phyloP scores from a whole-genome alignment of 2,888 invertebrate species.

The Escarpia spicata region DNA sequence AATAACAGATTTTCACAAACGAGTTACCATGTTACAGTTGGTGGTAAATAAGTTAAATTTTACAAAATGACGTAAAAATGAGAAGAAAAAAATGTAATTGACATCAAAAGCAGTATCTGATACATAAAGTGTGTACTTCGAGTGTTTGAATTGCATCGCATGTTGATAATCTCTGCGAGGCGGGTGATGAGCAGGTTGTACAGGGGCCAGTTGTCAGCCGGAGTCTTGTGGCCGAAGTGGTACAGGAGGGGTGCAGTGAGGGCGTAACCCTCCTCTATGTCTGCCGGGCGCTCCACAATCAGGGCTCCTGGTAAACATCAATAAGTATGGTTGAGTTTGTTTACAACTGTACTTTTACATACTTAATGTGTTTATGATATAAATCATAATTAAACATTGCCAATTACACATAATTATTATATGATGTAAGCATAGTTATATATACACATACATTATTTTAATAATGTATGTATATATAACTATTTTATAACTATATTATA shows the following conservation, averaged over 20 bases:
- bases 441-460: neutral
- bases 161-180: conserved; percentile 82
- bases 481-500: too few species aligned
- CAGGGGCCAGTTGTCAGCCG: conserved; percentile 80
- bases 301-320: conserved; percentile 74
- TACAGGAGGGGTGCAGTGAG: conserved; percentile 92
- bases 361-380: neutral
- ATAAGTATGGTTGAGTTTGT: neutral
- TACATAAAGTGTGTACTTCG: conserved; percentile 73
- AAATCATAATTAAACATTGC: neutral
- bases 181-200: conserved; percentile 86
- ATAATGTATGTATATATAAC: too few species aligned
- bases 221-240: conserved; percentile 88
- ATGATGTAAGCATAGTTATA: neutral
- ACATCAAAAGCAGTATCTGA: neutral
- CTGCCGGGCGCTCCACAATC: conserved; percentile 90
- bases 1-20: too few species aligned
- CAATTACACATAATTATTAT: neutral
- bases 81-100: too few species aligned
- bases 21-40: too few species aligned
- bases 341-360: neutral
- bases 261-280: conserved; percentile 93
- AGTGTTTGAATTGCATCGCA: conserved; percentile 83
- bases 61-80: too few species aligned
- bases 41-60: too few species aligned